Evolutionary conservation across 2,797 vertebrate genomes (phyloP).

Genomic region (Liparis tanakae): DNA sequence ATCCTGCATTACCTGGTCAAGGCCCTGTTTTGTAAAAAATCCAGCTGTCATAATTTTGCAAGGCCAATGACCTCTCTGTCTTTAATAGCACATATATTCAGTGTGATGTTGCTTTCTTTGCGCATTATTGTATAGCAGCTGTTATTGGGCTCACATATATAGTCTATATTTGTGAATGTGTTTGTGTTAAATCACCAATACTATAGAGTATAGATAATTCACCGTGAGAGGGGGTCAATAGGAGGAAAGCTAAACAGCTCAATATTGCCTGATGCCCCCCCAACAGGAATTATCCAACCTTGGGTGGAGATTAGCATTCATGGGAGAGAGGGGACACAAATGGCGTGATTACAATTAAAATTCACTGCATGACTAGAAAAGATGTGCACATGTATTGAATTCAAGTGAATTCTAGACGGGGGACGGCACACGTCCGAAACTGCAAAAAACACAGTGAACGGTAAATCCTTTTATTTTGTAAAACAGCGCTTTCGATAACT

Average conservation of each 20-base stretch:
- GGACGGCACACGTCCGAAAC: background rate
- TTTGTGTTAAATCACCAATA: background rate
- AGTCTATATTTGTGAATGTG: background rate
- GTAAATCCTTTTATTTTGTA: slow-evolving; percentile 66
- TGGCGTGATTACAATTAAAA: background rate
- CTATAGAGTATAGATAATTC: background rate
- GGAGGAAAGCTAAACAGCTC: background rate
- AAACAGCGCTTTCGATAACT: background rate
- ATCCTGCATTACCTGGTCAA: background rate
- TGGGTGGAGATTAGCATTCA: background rate
- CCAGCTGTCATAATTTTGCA: background rate
- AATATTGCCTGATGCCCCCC: background rate
- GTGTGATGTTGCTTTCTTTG: background rate
- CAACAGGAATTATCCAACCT: background rate
- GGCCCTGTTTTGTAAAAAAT: background rate
- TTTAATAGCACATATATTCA: background rate
- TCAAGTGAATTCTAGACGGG: background rate
- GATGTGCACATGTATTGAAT: background rate
- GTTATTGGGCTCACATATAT: background rate
- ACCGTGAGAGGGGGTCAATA: background rate
- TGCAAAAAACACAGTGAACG: fast-evolving
- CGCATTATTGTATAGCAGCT: background rate
- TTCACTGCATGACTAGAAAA: background rate
- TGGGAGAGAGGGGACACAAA: background rate
- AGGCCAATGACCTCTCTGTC: background rate